Conservation (phyloP, 2,797 vertebrate species). For the Pipistrellus kuhlii region DNA sequence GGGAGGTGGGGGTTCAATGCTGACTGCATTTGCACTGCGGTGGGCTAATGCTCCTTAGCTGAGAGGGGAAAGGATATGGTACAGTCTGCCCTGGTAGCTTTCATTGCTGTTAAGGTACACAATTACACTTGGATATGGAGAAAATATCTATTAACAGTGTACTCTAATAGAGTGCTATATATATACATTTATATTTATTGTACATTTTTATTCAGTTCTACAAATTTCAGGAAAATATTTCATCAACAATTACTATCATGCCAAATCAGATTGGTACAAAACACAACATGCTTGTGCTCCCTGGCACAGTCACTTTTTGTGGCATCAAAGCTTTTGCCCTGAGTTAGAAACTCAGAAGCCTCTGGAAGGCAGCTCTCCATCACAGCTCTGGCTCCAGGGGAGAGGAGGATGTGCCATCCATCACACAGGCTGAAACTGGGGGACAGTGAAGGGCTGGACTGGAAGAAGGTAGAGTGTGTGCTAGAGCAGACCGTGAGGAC, state of each 20-base stretch:
- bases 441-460: no score
- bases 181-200: background rate
- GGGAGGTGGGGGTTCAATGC: background rate
- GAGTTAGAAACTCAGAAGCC: background rate
- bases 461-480: background rate
- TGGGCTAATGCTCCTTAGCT: background rate
- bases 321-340: background rate
- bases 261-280: background rate
- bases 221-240: conserved; percentile 17
- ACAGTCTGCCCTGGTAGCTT: background rate
- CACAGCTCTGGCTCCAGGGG: background rate
- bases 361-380: background rate
- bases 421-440: background rate
- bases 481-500: background rate
- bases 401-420: rapidly evolving
- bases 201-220: conserved; percentile 40
- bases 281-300: background rate
- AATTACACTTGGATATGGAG: background rate
- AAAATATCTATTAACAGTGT: background rate
- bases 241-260: background rate
- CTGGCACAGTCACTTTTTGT: background rate
- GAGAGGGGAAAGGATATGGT: background rate
- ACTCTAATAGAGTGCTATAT: background rate
- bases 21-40: background rate
- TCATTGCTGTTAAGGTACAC: background rate